Percentiles rank a stretch among this genome's conserved stretches.
Conservation (phyloP, 2,113 vertebrate species). For the Salvelinus alpinus region DNA sequence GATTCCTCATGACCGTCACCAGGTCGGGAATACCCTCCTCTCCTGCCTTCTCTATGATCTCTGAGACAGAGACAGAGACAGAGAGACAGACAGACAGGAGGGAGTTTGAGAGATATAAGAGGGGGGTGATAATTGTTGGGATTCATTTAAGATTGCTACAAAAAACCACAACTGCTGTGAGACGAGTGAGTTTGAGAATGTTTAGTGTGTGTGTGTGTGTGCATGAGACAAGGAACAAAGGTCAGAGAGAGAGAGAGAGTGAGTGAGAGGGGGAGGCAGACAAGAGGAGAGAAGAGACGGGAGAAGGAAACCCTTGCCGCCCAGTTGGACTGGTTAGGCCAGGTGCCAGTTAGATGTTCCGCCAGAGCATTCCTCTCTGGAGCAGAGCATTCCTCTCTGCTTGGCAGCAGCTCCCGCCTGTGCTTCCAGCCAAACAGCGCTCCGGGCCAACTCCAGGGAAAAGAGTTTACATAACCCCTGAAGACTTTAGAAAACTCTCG, state of each 20-base stretch:
- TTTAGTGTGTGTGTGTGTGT: neutral
- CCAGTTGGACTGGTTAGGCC: constrained; percentile 53
- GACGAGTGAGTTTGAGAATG: neutral
- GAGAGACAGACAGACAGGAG: too few species aligned
- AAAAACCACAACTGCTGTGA: neutral
- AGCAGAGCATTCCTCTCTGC: constrained; percentile 24
- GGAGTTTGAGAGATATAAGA: neutral
- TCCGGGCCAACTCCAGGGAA: constrained; percentile 14
- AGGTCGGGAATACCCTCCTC: constrained; percentile 95
- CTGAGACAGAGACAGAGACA: constrained; percentile 56
- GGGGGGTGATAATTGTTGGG: neutral
- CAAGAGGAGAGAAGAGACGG: constrained; percentile 5
- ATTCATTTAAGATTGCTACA: neutral
- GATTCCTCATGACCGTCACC: constrained; percentile 91
- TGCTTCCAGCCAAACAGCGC: constrained; percentile 48
- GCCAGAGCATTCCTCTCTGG: constrained; percentile 67
- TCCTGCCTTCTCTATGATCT: constrained; percentile 90
- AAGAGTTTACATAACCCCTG: constrained; percentile 31
- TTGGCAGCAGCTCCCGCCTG: constrained; percentile 23
- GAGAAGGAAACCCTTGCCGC: constrained; percentile 39
- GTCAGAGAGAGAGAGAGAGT: neutral
- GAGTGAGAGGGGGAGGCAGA: constrained; percentile 10
- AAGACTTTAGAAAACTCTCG: constrained; percentile 33
- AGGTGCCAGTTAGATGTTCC: constrained; percentile 69
- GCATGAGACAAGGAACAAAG: neutral